Conservation (phyloP, 2,888 invertebrate species). For the Drosophila glabriapex region DNA sequence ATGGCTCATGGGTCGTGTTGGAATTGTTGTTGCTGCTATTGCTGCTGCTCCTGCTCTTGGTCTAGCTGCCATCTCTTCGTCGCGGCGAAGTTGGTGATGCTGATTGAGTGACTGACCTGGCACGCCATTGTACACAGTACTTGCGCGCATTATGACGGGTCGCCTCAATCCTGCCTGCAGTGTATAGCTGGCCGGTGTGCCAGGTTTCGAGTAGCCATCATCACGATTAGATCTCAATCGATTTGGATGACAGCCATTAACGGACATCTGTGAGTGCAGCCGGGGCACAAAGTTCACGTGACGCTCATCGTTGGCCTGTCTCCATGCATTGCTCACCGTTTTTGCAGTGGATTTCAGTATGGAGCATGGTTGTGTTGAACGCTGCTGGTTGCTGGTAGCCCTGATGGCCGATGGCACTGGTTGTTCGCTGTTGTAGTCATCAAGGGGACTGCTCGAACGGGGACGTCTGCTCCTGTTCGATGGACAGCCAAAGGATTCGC, state of each 20-base stretch:
- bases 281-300: slow-evolving; percentile 35
- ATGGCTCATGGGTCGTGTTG: neutral
- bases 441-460: neutral
- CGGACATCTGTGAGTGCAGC: neutral
- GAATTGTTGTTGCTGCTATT: neutral
- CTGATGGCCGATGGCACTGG: neutral
- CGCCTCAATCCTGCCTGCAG: slow-evolving; percentile 5
- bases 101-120: neutral
- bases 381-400: neutral
- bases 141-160: neutral
- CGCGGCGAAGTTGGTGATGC: neutral
- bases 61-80: neutral
- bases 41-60: neutral
- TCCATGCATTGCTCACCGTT: neutral
- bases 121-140: neutral
- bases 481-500: slow-evolving; percentile 29
- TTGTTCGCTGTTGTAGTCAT: neutral
- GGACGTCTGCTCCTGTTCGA: neutral
- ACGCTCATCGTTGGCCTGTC: neutral
- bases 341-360: slow-evolving; percentile 33
- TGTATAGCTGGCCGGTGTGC: neutral
- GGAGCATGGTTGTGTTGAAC: slow-evolving; percentile 8
- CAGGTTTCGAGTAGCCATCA: neutral
- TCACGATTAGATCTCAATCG: neutral
- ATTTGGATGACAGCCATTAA: neutral